These are phyloP conservation scores for Melieria omissa DNA, from an alignment of 2,888 invertebrate genomes.

Conservation along the genomic window DNA sequence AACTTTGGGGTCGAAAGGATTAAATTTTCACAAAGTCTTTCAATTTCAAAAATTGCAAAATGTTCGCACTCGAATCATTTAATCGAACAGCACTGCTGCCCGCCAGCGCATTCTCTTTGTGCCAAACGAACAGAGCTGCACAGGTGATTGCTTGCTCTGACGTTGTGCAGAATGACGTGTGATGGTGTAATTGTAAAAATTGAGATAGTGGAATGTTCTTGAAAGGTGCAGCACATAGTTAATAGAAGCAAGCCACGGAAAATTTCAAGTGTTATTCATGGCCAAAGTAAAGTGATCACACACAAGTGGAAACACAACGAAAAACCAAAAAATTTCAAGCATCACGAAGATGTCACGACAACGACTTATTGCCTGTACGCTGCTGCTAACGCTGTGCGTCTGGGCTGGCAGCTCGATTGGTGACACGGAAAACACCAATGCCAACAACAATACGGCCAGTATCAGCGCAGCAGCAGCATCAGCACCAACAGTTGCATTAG, in stretches of 20 bases:
- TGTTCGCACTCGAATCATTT: too few relatives aligned
- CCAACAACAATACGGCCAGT: background rate
- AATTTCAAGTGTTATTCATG: slow-evolving; percentile 18
- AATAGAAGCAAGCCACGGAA: background rate
- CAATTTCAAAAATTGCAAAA: too few relatives aligned
- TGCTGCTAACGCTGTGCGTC: background rate
- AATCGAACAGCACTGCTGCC: too few relatives aligned
- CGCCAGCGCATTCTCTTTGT: too few relatives aligned
- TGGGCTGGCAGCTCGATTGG: background rate
- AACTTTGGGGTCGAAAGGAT: too few relatives aligned
- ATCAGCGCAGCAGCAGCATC: background rate
- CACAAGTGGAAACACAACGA: slow-evolving; percentile 6
- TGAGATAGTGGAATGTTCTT: slow-evolving; percentile 27
- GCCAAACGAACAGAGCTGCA: slow-evolving; percentile 28
- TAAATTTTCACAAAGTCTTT: too few relatives aligned
- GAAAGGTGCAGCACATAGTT: slow-evolving; percentile 19
- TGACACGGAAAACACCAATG: background rate
- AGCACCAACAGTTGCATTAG: background rate
- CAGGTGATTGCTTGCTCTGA: slow-evolving; percentile 28
- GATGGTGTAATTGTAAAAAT: slow-evolving; percentile 24
- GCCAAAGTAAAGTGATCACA: slow-evolving; percentile 9
- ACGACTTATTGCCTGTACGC: background rate
- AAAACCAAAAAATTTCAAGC: background rate
- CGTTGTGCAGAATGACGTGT: slow-evolving; percentile 34
- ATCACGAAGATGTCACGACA: background rate